Evolutionary conservation across 2,888 invertebrate genomes (phyloP).

Genomic region (Anticlea derivata): DNA sequence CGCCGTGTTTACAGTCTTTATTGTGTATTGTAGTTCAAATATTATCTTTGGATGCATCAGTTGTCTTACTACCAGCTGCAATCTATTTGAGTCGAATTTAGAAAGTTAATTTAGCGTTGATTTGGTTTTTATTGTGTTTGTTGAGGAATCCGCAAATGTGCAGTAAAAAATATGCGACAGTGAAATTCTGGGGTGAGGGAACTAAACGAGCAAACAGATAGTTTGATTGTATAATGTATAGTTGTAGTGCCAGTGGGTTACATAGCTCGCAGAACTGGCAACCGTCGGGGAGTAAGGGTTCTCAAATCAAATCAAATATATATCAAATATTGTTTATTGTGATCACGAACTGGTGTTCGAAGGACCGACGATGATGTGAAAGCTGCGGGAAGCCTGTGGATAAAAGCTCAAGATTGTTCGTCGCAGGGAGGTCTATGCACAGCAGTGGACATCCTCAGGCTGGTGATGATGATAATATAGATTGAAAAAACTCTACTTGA

Average conservation of each 20-base stretch:
- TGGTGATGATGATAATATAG: no score
- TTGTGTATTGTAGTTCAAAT: constrained; percentile 80
- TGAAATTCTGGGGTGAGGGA: background rate
- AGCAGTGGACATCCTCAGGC: no score
- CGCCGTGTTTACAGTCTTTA: constrained; percentile 79
- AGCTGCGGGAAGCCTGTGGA: no score
- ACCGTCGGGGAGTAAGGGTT: no score
- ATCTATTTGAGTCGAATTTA: constrained; percentile 55
- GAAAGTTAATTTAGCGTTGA: constrained; percentile 75
- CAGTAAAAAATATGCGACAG: constrained; percentile 13
- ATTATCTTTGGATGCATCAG: constrained; percentile 78
- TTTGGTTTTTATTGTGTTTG: constrained; percentile 52
- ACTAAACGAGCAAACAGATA: background rate
- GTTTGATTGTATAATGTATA: background rate
- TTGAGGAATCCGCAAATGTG: constrained; percentile 28
- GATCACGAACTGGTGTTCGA: no score
- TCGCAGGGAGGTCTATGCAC: no score
- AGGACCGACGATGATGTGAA: no score
- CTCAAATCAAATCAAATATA: no score
- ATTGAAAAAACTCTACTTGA: constrained; percentile 10
- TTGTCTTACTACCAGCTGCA: constrained; percentile 76
- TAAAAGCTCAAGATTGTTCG: no score
- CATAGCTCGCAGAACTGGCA: no score
- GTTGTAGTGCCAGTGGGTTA: no score
- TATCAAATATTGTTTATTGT: no score